Evolutionary conservation across 2,797 vertebrate genomes (phyloP).

Genomic region (Sparus aurata): DNA sequence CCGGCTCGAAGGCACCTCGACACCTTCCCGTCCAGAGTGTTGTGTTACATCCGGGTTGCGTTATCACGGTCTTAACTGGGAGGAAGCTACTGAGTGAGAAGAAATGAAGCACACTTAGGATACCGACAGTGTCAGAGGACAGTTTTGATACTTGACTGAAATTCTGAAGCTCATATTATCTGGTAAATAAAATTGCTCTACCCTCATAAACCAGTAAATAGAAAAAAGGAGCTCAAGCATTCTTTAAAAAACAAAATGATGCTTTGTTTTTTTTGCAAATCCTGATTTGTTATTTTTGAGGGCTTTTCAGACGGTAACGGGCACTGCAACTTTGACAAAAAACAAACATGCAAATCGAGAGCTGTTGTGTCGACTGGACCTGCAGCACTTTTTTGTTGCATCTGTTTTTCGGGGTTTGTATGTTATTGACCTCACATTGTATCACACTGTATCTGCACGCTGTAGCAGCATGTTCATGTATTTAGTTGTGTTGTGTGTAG

Average conservation of each 20-base stretch:
- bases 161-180: slow-evolving; percentile 11
- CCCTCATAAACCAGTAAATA: neutral
- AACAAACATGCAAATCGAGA: neutral
- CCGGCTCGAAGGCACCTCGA: slow-evolving; percentile 44
- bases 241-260: neutral
- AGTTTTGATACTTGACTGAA: slow-evolving; percentile 9
- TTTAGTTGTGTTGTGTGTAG: too few species aligned
- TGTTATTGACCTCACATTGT: too few species aligned
- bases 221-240: slow-evolving; percentile 16
- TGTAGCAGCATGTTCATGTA: too few species aligned
- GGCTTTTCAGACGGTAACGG: too few species aligned
- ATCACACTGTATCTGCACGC: too few species aligned
- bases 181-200: slow-evolving; percentile 20
- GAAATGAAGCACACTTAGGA: slow-evolving; percentile 6
- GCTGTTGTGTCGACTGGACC: too few species aligned
- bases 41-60: slow-evolving; percentile 38
- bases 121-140: slow-evolving; percentile 4
- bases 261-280: neutral
- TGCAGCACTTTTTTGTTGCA: too few species aligned
- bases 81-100: slow-evolving; percentile 7
- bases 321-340: neutral
- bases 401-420: too few species aligned
- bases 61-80: slow-evolving; percentile 22
- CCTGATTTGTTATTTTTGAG: slow-evolving; percentile 2
- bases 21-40: slow-evolving; percentile 34